Evolutionary conservation across 2,113 vertebrate species (phyloP), one percentile per base, ranked within the genome.

Genomic region (Muscicapa adusta): DNA sequence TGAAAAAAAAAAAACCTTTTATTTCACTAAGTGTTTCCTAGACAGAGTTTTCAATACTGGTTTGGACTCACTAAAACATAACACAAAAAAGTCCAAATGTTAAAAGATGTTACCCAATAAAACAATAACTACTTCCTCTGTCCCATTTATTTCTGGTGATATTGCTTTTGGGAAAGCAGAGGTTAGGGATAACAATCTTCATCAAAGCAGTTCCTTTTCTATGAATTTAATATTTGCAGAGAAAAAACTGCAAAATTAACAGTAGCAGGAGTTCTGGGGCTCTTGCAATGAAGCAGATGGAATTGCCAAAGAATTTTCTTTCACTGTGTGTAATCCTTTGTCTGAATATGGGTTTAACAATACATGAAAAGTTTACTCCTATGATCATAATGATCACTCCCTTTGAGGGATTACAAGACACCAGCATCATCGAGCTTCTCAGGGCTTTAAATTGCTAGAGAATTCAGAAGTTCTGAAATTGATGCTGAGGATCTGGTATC

Each of bases 401-500:
- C 50, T 92, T 93, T 91, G 91, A 96, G 8, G 57, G 84, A 90
- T 94, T 95, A 82, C 63, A 71, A 87, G 71, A 62, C 34, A 56
- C 58, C 85, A 72, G 71, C 60, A 60, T 67, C 56, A 85, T 93
- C 45, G 36, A 72, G 61, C 38, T 67, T 76, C 95, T 91, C 75
- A 20, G 65, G 50, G 58, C 73, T 96, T 96, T 96, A 91, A 94
- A 90, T 94, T 90, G 88, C 58, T 54, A 58, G 29, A 78, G 92
- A 91, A 95, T 89, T 91, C 78, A 88, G 68, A 94, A 72, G 56
- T 82, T 93, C 74, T 85, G 66, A 85, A 91, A 83, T 51, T 77
- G 94, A 88, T 94, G 93, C 89, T 86, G 89, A 96, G 81, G 63
- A 91, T 91, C 70, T 84, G 85, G 91, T 96, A 82, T 13, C 91